Evolutionary conservation across 1,140 invertebrate genomes (phyloP), one percentile per base, ranked within the genome.

Genomic region (Papilio machaon): DNA sequence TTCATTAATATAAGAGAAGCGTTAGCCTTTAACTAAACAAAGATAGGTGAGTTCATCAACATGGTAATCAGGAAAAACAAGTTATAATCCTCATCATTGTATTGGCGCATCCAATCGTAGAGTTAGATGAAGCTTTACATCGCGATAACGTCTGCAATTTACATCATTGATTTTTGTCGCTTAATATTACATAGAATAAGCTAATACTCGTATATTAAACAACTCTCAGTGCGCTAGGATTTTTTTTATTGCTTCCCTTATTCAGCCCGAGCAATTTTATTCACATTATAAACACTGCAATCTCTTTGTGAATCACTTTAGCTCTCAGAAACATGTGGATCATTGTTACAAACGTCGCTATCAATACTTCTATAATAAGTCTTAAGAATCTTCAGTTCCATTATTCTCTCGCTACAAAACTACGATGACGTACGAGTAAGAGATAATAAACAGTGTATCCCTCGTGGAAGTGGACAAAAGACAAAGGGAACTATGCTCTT

Each of bases 1-100:
- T 79, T 79, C 67, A 79, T 79, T 64, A 60, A 67, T 7, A 79
- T 43, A 35, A 11, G 35, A 46, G 11, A n/a, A 8, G 30, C n/a
- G n/a, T 47, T 49, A 19, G 7, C 35, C 17, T 54, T 54, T 54
- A 17, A n/a, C 52, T 54, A 17, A 54, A 54, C 7, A 43, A 2
- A 43, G 4, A 7, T 43, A 43, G 7, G 38, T 43, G 0, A 6
- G 4, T 7, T 43, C 38, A 43, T 2, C 7, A 2, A 43, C 0
- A 2, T 43, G 4, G 38, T 43, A 43, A 43, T 4, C 38, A 43
- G 38, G 38, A 6, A 43, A 43, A 43, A 43, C 7, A 43, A 43
- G 0, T 2, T 43, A 43, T 43, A 4, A 43, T 43, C 38, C 4
- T 6, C 38, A 43, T 43, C 38, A 43, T 43, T 3, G 2, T 4